Conservation (phyloP, 2,888 invertebrate species). For the Bugulina stolonifera region DNA sequence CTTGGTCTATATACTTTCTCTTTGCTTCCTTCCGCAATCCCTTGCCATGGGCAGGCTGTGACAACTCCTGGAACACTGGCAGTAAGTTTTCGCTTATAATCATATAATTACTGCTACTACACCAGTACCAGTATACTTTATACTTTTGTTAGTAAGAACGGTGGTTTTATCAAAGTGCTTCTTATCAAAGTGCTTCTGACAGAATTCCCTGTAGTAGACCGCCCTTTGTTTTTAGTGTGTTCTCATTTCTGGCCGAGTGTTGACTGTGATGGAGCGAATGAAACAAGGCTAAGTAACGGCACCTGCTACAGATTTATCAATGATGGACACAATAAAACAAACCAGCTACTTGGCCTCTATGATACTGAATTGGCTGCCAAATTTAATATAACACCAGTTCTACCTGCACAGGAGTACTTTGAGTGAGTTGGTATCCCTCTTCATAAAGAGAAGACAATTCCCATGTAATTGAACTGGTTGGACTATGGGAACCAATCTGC, state of each 20-base stretch:
- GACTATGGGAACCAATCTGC: too few species aligned
- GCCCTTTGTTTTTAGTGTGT: constrained; percentile 16
- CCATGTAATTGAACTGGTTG: too few species aligned
- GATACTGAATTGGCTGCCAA: constrained; percentile 11
- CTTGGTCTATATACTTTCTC: constrained; percentile 71
- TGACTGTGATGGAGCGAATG: constrained; percentile 13
- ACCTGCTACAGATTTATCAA: constrained; percentile 11
- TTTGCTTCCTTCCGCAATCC: constrained; percentile 63
- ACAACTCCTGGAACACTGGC: constrained; percentile 33
- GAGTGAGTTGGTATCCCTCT: too few species aligned
- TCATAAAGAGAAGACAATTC: too few species aligned
- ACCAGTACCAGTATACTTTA: too few species aligned
- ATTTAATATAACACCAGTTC: constrained; percentile 12
- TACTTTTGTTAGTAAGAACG: too few species aligned
- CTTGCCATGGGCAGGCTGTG: constrained; percentile 66
- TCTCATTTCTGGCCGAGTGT: constrained; percentile 2
- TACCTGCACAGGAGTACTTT: constrained; percentile 6
- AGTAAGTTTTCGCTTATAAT: constrained; percentile 25
- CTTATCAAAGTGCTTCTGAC: too few species aligned
- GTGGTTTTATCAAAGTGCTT: too few species aligned
- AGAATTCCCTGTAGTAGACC: too few species aligned
- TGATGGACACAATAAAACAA: constrained; percentile 6
- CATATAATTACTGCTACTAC: too few species aligned
- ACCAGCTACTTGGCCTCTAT: background rate
- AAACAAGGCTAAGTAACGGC: background rate